phyloP scores from a whole-genome alignment of 2,113 vertebrate genomes.

The Ploceus nigricollis region DNA sequence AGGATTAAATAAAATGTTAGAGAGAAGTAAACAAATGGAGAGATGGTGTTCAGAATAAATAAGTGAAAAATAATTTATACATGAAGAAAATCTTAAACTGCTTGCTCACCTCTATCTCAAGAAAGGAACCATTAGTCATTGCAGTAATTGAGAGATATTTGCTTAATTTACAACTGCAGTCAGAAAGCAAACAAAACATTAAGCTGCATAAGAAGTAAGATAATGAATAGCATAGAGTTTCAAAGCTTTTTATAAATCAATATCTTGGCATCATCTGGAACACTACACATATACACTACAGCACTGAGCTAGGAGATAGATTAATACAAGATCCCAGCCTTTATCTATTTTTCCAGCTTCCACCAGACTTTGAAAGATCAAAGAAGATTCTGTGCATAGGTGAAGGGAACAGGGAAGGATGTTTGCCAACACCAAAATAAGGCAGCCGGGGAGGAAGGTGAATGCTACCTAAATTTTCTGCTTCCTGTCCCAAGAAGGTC shows the following conservation, averaged over 20 bases:
- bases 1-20: neutral
- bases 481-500: neutral
- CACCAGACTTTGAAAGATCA: neutral
- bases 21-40: neutral
- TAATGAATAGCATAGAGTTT: neutral
- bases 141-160: constrained; percentile 26
- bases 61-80: neutral
- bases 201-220: neutral
- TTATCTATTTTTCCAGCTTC: neutral
- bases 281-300: neutral
- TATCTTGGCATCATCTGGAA: neutral
- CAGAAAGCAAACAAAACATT: neutral
- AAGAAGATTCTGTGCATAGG: neutral
- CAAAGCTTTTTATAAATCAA: neutral
- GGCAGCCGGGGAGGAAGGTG: neutral
- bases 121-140: neutral
- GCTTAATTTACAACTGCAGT: constrained; percentile 1
- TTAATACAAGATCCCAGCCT: neutral
- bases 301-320: neutral
- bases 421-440: neutral
- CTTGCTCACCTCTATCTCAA: neutral
- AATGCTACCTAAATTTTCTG: neutral
- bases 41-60: neutral
- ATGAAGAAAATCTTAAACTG: neutral
- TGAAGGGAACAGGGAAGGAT: neutral